A percentile compares a stretch with the other conserved stretches of the same genome.
Evolutionary conservation across 2,888 invertebrate genomes (phyloP).

Genomic region (Biston betularia): DNA sequence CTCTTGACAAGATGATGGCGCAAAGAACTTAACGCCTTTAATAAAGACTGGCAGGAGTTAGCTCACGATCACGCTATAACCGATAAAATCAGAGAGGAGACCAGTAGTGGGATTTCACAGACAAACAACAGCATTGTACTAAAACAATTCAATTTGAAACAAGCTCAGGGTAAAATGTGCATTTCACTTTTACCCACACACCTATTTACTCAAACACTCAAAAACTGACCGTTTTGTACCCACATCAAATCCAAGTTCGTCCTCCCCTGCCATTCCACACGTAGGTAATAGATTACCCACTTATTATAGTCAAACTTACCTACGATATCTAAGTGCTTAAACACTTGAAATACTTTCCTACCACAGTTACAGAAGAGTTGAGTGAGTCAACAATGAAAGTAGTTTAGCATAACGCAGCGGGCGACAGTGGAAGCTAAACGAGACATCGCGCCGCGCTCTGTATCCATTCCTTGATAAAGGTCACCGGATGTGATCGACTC

Average conservation of each 20-base stretch:
- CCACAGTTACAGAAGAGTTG: conserved; percentile 10
- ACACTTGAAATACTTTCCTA: conserved; percentile 35
- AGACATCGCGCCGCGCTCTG: too few relatives aligned
- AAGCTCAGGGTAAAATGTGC: background rate
- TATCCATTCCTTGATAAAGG: too few relatives aligned
- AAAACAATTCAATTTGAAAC: background rate
- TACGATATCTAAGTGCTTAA: conserved; percentile 35
- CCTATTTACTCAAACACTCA: background rate
- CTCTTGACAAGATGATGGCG: too few relatives aligned
- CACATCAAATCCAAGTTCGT: conserved; percentile 13
- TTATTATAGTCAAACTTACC: conserved; percentile 28
- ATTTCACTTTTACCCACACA: background rate
- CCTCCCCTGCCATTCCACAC: conserved; percentile 1
- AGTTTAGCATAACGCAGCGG: too few relatives aligned
- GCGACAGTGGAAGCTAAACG: too few relatives aligned
- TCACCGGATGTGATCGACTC: too few relatives aligned
- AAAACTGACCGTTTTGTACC: conserved; percentile 1
- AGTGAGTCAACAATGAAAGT: background rate
- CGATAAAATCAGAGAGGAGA: background rate
- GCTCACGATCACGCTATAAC: too few relatives aligned
- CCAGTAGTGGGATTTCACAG: background rate
- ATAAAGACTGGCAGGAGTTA: too few relatives aligned
- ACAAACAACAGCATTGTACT: background rate
- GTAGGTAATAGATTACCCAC: conserved; percentile 21
- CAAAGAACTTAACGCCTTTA: too few relatives aligned